A percentile compares a stretch with the other conserved stretches of the same genome.
Conservation (phyloP, 1,140 invertebrate genomes). For the Drosophila grimshawi region DNA sequence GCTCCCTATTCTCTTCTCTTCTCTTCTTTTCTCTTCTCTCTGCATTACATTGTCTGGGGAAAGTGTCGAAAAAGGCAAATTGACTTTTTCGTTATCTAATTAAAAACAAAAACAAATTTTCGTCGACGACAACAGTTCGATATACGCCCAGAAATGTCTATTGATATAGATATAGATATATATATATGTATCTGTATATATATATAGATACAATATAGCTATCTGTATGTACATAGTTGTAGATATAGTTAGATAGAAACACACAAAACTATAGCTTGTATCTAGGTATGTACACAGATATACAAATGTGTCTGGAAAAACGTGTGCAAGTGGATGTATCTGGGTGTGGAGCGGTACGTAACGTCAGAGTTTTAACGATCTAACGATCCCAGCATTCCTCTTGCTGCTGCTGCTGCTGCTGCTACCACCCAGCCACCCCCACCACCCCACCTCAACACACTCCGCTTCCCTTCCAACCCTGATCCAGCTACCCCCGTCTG, state of each 20-base stretch:
- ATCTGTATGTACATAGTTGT: slow-evolving; percentile 19
- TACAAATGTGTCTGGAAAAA: slow-evolving; percentile 17
- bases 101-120: slow-evolving; percentile 52
- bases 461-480: not conserved
- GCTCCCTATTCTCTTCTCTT: not conserved
- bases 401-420: not conserved
- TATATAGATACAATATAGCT: not conserved
- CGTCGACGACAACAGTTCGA: slow-evolving; percentile 49
- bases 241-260: slow-evolving; percentile 20
- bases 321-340: not conserved
- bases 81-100: slow-evolving; percentile 68
- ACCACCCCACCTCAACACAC: not conserved
- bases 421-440: not conserved
- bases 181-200: slow-evolving; percentile 20
- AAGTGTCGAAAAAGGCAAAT: slow-evolving; percentile 51
- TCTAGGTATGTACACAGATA: not conserved
- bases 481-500: too few relatives aligned
- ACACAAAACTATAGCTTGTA: not conserved
- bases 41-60: not conserved
- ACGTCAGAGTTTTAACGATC: not conserved
- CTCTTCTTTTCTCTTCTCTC: not conserved
- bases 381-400: slow-evolving; percentile 6
- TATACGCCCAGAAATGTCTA: slow-evolving; percentile 24
- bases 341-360: slow-evolving; percentile 34
- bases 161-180: slow-evolving; percentile 38